Evolutionary conservation across 2,797 vertebrate genomes (phyloP), one percentile per base, ranked within the genome.

Genomic region (Passerculus sandwichensis): DNA sequence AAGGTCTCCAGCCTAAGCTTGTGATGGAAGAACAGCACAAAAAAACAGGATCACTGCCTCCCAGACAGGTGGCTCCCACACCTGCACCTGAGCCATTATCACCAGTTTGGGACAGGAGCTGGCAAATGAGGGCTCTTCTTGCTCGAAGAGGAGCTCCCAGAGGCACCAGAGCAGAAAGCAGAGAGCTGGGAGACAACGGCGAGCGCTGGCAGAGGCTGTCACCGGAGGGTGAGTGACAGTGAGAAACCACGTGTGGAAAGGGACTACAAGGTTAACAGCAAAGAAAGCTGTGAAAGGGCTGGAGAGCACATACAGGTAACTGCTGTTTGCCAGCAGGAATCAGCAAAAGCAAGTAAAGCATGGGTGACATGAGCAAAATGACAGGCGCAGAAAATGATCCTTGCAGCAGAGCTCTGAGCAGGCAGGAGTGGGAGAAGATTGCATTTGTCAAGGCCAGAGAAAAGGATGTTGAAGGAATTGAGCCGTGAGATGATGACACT

Each of bases 241-340:
- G 14, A 90, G 91, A 93, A 92, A 71, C 70, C 20, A 5, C 0
- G 7, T 34, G 61, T 69, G 62, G 88, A 91, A 38, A 86, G 50
- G 67, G 79, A 72, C 89, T 71, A 32, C 0, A 7, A 93, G 96
- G 95, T 94, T 96, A 95, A 94, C 88, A 59, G 88, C 76, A 88
- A 51, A 85, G 72, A 21, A 89, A 84, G 71, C 95, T 90, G 90
- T 70, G 88, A 93, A 95, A 70, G 80, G 84, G 74, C 88, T 40
- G 14, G 89, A 85, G 77, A 95, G 92, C 85, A 91, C 71, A 85
- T 91, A 93, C 95, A 96, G 94, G 93, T 93, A 91, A 70, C 96
- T 87, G 90, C 91, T 96, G 94, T 91, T 94, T 89, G 92, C 86
- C 90, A 95, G 94, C 94, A 95, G 83, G 91, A 95, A 96, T 91